Percentiles rank a stretch among this genome's conserved stretches.
phyloP scores from a whole-genome alignment of 2,797 vertebrate genomes.

The Cephalopachus bancanus region DNA sequence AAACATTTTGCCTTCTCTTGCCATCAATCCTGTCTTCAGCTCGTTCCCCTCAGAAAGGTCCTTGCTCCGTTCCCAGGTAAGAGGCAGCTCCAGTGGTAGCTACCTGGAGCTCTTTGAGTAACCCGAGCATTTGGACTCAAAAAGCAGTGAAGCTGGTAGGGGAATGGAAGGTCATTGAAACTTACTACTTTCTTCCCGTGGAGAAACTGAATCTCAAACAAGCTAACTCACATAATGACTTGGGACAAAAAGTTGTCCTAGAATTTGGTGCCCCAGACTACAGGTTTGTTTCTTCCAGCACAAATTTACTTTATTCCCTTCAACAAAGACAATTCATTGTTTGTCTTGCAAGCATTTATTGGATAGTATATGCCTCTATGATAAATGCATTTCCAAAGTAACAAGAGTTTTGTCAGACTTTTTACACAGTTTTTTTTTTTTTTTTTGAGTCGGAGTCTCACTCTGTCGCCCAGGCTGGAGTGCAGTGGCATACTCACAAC shows the following conservation, averaged over 20 bases:
- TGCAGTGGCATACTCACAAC: too few relatives aligned
- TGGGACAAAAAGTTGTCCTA: not conserved
- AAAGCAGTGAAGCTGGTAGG: not conserved
- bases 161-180: not conserved
- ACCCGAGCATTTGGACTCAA: not conserved
- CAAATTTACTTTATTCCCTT: conserved; percentile 64
- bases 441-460: too few relatives aligned
- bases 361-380: conserved; percentile 57
- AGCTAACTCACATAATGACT: not conserved
- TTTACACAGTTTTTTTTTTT: not conserved
- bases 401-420: conserved; percentile 49
- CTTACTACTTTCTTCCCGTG: not conserved
- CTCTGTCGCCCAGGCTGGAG: too few relatives aligned
- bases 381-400: conserved; percentile 65
- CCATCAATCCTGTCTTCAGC: not conserved
- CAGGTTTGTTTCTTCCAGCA: not conserved
- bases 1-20: not conserved
- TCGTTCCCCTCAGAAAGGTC: not conserved
- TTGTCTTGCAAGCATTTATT: conserved; percentile 64
- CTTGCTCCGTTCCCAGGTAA: not conserved
- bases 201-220: not conserved
- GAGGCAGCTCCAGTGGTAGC: too few relatives aligned
- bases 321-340: conserved; percentile 64
- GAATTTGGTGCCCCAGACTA: not conserved
- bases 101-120: not conserved